These are phyloP conservation scores for silkworm (Bombyx mori) DNA, from an alignment of 1,140 invertebrate species.

Conservation along the genomic window DNA sequence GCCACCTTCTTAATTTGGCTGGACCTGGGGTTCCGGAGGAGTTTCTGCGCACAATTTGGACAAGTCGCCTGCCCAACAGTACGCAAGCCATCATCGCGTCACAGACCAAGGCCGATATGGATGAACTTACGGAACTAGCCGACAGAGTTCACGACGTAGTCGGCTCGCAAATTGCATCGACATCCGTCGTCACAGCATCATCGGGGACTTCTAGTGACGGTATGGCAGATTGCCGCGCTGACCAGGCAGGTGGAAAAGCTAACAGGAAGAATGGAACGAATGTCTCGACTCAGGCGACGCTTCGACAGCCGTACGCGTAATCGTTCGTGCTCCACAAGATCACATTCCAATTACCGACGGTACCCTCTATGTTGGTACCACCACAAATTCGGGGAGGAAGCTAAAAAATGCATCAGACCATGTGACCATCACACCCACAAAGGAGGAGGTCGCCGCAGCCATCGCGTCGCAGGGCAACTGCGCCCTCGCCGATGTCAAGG, in stretches of 20 bases:
- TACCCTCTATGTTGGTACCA: constrained; percentile 8
- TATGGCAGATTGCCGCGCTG: constrained; percentile 1
- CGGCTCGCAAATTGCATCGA: not conserved
- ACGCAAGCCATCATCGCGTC: constrained; percentile 6
- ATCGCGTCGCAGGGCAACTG: too few relatives aligned
- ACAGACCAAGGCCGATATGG: not conserved
- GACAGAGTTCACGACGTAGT: constrained; percentile 5
- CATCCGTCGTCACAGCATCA: not conserved
- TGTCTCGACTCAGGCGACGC: not conserved
- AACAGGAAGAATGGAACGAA: not conserved
- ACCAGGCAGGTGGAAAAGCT: not conserved
- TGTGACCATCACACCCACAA: too few relatives aligned
- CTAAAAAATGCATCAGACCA: constrained; percentile 1
- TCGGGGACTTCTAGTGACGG: not conserved
- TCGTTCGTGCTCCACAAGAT: not conserved
- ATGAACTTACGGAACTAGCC: constrained; percentile 9
- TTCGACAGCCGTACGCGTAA: not conserved
- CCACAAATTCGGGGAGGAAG: not conserved
- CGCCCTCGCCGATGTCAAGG: too few relatives aligned
- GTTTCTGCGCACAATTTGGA: constrained; percentile 8
- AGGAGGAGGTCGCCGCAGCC: too few relatives aligned
- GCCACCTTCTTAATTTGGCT: constrained; percentile 11
- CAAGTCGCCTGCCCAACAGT: constrained; percentile 4
- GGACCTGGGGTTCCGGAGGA: constrained; percentile 12
- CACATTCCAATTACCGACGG: constrained; percentile 1